Conservation (phyloP, 2,888 invertebrate species). For the Noctuana brunneofusca region DNA sequence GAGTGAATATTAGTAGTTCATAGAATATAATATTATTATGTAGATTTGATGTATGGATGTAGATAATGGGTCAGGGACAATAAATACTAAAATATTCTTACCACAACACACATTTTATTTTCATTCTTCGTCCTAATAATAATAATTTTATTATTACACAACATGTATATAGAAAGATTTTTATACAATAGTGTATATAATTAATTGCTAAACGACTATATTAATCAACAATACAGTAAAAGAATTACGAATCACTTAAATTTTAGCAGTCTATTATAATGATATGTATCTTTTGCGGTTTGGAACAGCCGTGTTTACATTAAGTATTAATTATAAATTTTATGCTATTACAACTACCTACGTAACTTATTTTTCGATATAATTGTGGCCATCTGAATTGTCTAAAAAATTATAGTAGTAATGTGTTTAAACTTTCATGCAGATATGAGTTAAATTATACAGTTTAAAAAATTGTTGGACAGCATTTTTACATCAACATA, state of each 20-base stretch:
- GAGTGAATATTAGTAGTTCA: no score
- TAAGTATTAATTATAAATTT: conserved; percentile 43
- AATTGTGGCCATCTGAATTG: conserved; percentile 21
- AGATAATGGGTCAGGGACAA: neutral
- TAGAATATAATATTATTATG: no score
- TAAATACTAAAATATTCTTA: conserved; percentile 39
- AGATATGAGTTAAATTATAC: no score
- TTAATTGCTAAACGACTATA: conserved; percentile 73
- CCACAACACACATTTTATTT: conserved; percentile 81
- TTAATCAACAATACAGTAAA: conserved; percentile 80
- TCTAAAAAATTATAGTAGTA: no score
- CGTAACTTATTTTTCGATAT: conserved; percentile 19
- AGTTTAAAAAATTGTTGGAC: no score
- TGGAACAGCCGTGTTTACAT: conserved; percentile 75
- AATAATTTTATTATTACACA: conserved; percentile 78
- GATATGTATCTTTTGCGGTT: conserved; percentile 82
- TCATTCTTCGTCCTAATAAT: conserved; percentile 60
- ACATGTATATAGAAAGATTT: conserved; percentile 83
- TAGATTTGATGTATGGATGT: no score
- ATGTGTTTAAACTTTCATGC: no score
- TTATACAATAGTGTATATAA: conserved; percentile 82
- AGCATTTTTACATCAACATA: no score
- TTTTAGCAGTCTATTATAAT: conserved; percentile 81
- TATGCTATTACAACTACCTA: conserved; percentile 14
- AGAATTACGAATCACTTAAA: conserved; percentile 75